Evolutionary conservation across 1,140 invertebrate species (phyloP).

Genomic region (fruit fly (Drosophila melanogaster)): Release_6_plus_ISO1_MT NC_004354.4:2816501-2817000

Average conservation of each 20-base stretch:
- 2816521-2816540: too few relatives aligned
- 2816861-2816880: slow-evolving; percentile 45
- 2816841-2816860: slow-evolving; percentile 80
- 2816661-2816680: slow-evolving; percentile 76
- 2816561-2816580: slow-evolving; percentile 49
- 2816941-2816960: neutral
- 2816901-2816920: slow-evolving; percentile 68
- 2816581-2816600: slow-evolving; percentile 72
- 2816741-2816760: slow-evolving; percentile 24
- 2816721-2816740: slow-evolving; percentile 11
- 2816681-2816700: slow-evolving; percentile 81
- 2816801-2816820: slow-evolving; percentile 29
- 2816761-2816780: slow-evolving; percentile 78
- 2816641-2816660: slow-evolving; percentile 21
- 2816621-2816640: slow-evolving; percentile 35
- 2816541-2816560: slow-evolving; percentile 2
- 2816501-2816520: slow-evolving; percentile 9
- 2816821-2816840: slow-evolving; percentile 73
- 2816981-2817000: slow-evolving; percentile 74
- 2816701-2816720: slow-evolving; percentile 66
- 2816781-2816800: slow-evolving; percentile 58
- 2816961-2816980: slow-evolving; percentile 58
- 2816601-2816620: slow-evolving; percentile 67
- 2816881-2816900: slow-evolving; percentile 71
- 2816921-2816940: slow-evolving; percentile 55